A percentile compares a stretch with the other conserved stretches of the same genome.
These are phyloP conservation scores for Sapajus apella DNA, from an alignment of 2,113 vertebrate species.

Conservation along the genomic window DNA sequence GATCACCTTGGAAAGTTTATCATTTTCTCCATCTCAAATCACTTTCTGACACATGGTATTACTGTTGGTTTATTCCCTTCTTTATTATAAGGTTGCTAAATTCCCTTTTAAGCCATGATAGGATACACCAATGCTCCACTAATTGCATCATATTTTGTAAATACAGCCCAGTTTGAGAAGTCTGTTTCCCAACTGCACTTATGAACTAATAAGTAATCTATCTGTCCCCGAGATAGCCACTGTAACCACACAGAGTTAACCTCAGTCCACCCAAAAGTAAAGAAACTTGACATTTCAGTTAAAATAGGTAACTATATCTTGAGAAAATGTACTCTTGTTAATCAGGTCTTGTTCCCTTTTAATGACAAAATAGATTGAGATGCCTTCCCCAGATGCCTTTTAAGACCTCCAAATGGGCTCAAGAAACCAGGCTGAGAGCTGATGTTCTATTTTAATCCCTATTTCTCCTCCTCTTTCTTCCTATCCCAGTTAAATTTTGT, in stretches of 20 bases:
- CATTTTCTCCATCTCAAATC: background rate
- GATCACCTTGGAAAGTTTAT: background rate
- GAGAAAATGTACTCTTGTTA: background rate
- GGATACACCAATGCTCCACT: background rate
- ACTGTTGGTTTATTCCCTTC: background rate
- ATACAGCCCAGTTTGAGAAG: background rate
- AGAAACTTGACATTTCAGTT: constrained; percentile 21
- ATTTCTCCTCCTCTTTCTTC: background rate
- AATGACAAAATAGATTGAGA: background rate
- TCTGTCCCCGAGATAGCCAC: background rate
- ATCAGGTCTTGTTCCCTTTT: background rate
- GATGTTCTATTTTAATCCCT: background rate
- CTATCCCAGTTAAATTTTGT: background rate
- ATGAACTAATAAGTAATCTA: background rate
- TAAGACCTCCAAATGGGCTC: background rate
- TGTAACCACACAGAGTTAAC: background rate
- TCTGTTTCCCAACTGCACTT: background rate
- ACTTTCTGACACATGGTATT: background rate
- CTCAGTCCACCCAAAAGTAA: background rate
- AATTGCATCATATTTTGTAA: background rate
- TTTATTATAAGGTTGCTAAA: background rate
- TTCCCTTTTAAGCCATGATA: background rate
- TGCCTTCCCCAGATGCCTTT: background rate
- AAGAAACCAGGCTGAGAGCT: background rate
- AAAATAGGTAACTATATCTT: background rate